These are phyloP conservation scores for Eclectus roratus DNA, from an alignment of 2,113 vertebrate species.

Conservation along the genomic window DNA sequence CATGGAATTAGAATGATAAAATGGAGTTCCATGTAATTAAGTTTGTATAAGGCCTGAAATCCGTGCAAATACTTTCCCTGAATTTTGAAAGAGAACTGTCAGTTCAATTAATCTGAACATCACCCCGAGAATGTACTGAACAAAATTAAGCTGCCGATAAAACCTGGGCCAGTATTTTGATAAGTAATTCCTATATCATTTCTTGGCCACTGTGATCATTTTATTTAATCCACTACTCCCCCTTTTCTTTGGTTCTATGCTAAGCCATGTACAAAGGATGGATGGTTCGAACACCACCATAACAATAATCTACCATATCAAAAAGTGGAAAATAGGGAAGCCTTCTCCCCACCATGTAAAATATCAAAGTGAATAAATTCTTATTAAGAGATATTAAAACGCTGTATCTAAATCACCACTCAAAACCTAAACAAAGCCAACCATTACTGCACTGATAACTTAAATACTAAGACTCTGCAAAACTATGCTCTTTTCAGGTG, in stretches of 20 bases:
- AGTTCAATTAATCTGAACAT: conserved; percentile 99
- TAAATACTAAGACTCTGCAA: neutral
- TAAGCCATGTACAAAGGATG: conserved; percentile 96
- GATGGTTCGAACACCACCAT: conserved; percentile 81
- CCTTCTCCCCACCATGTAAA: conserved; percentile 64
- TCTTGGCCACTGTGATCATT: conserved; percentile 99
- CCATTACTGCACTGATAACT: conserved; percentile 19
- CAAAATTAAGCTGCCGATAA: conserved; percentile 99
- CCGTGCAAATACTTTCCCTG: conserved; percentile 99
- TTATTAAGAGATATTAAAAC: conserved; percentile 74
- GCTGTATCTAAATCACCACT: conserved; percentile 46
- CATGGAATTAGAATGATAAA: conserved; percentile 99
- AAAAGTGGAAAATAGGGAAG: conserved; percentile 76
- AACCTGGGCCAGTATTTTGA: conserved; percentile 99
- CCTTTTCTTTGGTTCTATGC: conserved; percentile 83
- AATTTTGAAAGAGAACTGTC: conserved; percentile 99
- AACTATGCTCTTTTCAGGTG: conserved; percentile 49
- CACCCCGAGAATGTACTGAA: conserved; percentile 98
- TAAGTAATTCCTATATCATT: conserved; percentile 99
- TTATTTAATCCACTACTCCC: conserved; percentile 97
- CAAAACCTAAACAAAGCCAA: conserved; percentile 71
- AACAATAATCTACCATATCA: conserved; percentile 86
- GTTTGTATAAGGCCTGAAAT: conserved; percentile 99
- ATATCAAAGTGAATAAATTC: conserved; percentile 81
- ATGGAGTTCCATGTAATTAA: conserved; percentile 99